These are phyloP conservation scores for Heliconius erato DNA, from an alignment of 2,888 invertebrate genomes.

Conservation along the genomic window DNA sequence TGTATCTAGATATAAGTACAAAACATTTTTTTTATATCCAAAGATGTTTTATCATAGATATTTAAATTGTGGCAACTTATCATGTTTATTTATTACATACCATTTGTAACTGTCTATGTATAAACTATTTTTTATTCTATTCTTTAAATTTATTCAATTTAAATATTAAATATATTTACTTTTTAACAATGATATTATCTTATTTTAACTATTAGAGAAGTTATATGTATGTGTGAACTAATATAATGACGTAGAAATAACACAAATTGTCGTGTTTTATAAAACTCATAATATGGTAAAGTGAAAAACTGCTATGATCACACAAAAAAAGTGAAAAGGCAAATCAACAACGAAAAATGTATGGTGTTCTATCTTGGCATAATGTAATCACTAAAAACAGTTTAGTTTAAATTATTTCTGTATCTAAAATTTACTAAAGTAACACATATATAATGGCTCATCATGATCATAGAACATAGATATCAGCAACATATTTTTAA, in stretches of 20 bases:
- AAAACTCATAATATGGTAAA: background rate
- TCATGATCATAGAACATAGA: constrained; percentile 6
- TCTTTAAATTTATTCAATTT: constrained; percentile 20
- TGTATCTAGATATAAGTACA: constrained; percentile 10
- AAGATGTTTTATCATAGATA: background rate
- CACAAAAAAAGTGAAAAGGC: background rate
- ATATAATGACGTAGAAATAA: constrained; percentile 21
- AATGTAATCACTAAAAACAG: background rate
- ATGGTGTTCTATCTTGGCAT: background rate
- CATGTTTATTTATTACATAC: constrained; percentile 7
- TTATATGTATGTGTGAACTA: constrained; percentile 21
- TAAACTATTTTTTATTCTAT: constrained; percentile 19
- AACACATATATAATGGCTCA: background rate
- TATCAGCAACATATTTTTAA: background rate
- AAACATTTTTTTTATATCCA: constrained; percentile 1
- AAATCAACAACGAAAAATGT: background rate
- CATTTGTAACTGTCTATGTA: constrained; percentile 15
- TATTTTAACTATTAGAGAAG: constrained; percentile 33
- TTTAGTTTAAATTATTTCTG: background rate
- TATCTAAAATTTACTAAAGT: constrained; percentile 1
- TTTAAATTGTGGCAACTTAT: constrained; percentile 20
- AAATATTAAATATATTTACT: constrained; percentile 29
- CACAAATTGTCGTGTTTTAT: constrained; percentile 3
- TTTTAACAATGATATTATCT: constrained; percentile 26
- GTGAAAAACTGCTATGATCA: background rate